Conservation (phyloP, 2,797 vertebrate species). For the Apogon talboti region DNA sequence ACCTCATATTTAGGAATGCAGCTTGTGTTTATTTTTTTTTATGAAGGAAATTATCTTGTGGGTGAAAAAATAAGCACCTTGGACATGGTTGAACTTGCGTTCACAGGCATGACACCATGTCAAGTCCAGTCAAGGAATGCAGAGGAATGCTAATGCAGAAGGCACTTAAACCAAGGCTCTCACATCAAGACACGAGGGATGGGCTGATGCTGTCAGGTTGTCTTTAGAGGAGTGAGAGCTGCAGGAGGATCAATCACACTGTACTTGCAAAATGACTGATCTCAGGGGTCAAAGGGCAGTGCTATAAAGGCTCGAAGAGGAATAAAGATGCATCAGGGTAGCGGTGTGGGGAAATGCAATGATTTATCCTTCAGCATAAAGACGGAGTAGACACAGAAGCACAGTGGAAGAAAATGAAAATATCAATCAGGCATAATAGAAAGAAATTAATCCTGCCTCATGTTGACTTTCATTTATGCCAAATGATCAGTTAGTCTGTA, state of each 20-base stretch:
- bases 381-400: constrained; percentile 1
- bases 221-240: constrained; percentile 10
- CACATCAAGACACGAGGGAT: constrained; percentile 35
- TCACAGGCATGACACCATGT: constrained; percentile 59
- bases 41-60: constrained; percentile 52
- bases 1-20: constrained; percentile 72
- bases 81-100: constrained; percentile 74
- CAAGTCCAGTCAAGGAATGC: constrained; percentile 66
- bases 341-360: not conserved
- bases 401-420: constrained; percentile 35
- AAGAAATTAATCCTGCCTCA: constrained; percentile 40
- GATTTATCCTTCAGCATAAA: constrained; percentile 30
- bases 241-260: constrained; percentile 48
- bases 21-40: constrained; percentile 55
- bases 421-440: constrained; percentile 46
- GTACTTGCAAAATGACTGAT: constrained; percentile 47
- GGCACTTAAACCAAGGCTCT: constrained; percentile 26
- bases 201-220: constrained; percentile 34
- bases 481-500: constrained; percentile 52
- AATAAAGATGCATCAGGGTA: constrained; percentile 43
- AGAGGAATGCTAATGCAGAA: constrained; percentile 43
- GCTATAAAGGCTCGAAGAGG: constrained; percentile 19
- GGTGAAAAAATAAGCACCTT: constrained; percentile 64
- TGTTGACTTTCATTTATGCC: constrained; percentile 48
- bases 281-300: constrained; percentile 53